phyloP scores from a whole-genome alignment of 2,113 vertebrate genomes.

The Girardinichthys multiradiatus region DNA sequence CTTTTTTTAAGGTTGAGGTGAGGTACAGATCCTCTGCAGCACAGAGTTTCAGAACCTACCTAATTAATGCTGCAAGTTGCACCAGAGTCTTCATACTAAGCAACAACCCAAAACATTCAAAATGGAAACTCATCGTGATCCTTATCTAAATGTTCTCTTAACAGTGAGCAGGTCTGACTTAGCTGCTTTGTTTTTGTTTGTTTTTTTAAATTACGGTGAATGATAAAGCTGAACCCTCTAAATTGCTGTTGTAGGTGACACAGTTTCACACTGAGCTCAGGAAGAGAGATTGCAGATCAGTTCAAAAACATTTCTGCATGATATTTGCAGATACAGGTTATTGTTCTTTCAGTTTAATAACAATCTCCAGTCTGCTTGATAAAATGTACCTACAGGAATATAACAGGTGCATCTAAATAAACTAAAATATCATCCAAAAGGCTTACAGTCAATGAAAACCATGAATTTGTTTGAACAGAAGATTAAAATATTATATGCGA shows the following conservation, averaged over 20 bases:
- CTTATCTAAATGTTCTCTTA: background rate
- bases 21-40: slow-evolving; percentile 25
- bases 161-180: background rate
- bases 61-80: background rate
- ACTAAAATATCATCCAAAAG: background rate
- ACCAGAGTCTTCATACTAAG: background rate
- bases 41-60: background rate
- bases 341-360: background rate
- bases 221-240: background rate
- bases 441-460: background rate
- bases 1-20: slow-evolving; percentile 15
- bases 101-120: background rate
- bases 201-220: background rate
- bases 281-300: background rate
- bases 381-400: background rate
- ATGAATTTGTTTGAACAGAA: background rate
- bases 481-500: background rate
- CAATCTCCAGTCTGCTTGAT: background rate
- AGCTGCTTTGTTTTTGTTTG: background rate
- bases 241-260: slow-evolving; percentile 12
- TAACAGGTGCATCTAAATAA: background rate
- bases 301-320: background rate
- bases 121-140: background rate
- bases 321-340: background rate
- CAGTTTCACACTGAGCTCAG: slow-evolving; percentile 1